Evolutionary conservation across 2,113 vertebrate genomes (phyloP).

Genomic region (Nansenia antarctica): DNA sequence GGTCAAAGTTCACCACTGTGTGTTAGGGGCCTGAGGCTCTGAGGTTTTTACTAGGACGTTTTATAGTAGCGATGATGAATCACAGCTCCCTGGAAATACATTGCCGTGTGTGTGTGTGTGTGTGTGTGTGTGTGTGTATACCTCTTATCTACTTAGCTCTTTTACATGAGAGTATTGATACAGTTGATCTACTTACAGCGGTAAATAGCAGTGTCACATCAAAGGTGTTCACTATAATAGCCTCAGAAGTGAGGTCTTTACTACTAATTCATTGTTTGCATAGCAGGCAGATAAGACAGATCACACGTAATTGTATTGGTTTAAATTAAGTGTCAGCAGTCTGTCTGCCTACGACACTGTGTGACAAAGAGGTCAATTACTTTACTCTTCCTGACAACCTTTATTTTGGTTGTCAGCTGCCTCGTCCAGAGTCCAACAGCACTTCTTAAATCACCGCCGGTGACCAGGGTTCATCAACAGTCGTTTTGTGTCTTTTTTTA

Average conservation of each 20-base stretch:
- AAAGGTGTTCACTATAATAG: neutral
- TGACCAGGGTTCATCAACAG: neutral
- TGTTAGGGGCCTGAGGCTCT: neutral
- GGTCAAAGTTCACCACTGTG: constrained; percentile 15
- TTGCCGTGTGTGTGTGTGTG: neutral
- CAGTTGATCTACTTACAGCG: neutral
- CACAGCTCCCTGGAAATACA: neutral
- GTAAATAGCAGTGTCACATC: neutral
- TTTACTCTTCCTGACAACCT: neutral
- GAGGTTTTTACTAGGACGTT: neutral
- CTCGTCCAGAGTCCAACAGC: constrained; percentile 1
- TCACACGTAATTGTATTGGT: neutral
- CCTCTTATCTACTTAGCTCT: neutral
- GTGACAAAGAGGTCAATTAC: neutral
- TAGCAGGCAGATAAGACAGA: neutral
- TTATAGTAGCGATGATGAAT: neutral
- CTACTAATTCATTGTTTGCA: neutral
- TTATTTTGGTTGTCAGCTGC: neutral
- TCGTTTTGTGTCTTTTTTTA: neutral
- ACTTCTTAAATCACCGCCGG: neutral
- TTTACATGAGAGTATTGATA: neutral
- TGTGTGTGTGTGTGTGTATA: constrained; percentile 2
- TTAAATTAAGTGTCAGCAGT: neutral
- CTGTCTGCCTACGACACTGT: neutral
- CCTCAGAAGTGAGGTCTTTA: neutral